phyloP scores from a whole-genome alignment of 2,797 vertebrate genomes.

The Cyprinella venusta region DNA sequence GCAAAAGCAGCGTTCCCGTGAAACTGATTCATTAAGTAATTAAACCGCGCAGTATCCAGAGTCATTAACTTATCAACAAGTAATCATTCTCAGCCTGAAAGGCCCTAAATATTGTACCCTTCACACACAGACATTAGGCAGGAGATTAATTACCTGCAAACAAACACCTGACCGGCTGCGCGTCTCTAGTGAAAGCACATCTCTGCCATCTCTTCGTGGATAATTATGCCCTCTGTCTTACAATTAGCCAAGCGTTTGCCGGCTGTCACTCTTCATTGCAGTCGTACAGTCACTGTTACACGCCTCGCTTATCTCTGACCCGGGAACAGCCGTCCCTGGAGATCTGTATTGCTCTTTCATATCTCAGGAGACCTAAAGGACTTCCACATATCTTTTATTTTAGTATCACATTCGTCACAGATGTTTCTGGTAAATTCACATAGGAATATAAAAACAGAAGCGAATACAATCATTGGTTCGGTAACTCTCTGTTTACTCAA shows the following conservation, averaged over 20 bases:
- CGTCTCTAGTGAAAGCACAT: conserved; percentile 38
- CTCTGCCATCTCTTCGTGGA: conserved; percentile 47
- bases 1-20: conserved; percentile 30
- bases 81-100: conserved; percentile 51
- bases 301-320: conserved; percentile 42
- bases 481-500: background rate
- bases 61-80: conserved; percentile 53
- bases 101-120: conserved; percentile 43
- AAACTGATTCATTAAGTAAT: conserved; percentile 57
- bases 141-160: conserved; percentile 60
- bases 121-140: conserved; percentile 43
- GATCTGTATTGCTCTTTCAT: background rate
- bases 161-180: conserved; percentile 56
- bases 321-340: background rate
- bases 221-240: conserved; percentile 59
- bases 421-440: background rate
- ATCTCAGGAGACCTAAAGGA: background rate
- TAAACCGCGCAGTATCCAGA: conserved; percentile 35
- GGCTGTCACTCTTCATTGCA: conserved; percentile 48
- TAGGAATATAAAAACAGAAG: background rate
- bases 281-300: conserved; percentile 27
- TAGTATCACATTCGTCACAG: background rate
- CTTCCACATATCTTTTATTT: background rate
- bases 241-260: conserved; percentile 52
- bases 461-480: background rate